Evolutionary conservation across 2,888 invertebrate genomes (phyloP), one percentile per base, ranked within the genome.

Genomic region (Deilephila elpenor): DNA sequence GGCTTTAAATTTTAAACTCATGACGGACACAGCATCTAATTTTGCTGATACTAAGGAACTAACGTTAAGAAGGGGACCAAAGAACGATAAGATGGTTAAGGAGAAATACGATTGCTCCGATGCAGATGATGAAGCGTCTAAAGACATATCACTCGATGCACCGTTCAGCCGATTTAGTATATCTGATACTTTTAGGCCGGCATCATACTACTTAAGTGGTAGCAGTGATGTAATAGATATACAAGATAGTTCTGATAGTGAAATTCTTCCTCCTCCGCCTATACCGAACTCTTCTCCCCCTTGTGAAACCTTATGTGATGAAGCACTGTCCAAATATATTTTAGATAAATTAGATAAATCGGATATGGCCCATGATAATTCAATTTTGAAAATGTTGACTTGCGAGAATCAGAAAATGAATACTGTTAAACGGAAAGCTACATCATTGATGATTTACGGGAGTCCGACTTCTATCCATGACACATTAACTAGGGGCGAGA

Each of bases 141-240:
- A 97, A 89, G 97, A 98, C 79, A 90, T 96, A 71, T 96, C 97
- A 3, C 95, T 97, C 64, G 96, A 97, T 81, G 96, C 96, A 0
- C 94, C 95, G 6, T 95, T 92, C 77, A 93, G 88, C 80, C 95
- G 98, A 79, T 98, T 98, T 86, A 98, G 98, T 89, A 95, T 98
- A 74, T 98, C 98, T 1, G 98, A 98, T 86, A 98, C 97, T 1
- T 98, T 98, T 86, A 95, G 98, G 73, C 98, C 98, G 0, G 98
- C 98, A 0, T 98, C 98, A 0, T 98, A 98, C 86, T 98, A 98
- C 87, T 88, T 98, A 62, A 96, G 97, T 34, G 96, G 96, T 0
- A 97, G 96, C 83, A 96, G 96, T 81, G 95, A 95, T 74, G 91
- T 95, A 51, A 95, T 96, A 19, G 97, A 97, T 80, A 95, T 96